These are phyloP conservation scores for Microhierax caerulescens DNA, from an alignment of 2,797 vertebrate genomes.

Conservation along the genomic window DNA sequence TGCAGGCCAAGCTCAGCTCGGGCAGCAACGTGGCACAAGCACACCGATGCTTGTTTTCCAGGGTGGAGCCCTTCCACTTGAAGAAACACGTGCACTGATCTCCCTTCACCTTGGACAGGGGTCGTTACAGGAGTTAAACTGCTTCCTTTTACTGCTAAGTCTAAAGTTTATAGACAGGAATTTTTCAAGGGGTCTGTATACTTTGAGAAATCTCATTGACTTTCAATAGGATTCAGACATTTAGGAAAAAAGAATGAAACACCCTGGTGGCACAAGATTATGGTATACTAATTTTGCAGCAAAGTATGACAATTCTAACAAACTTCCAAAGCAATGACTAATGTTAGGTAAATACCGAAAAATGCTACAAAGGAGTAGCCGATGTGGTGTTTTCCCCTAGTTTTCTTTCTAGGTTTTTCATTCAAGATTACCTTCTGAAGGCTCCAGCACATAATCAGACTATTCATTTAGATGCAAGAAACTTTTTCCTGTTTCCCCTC, in stretches of 20 bases:
- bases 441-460: not conserved
- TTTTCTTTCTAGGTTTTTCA: not conserved
- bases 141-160: not conserved
- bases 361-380: not conserved
- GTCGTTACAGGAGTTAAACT: not conserved
- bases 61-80: not conserved
- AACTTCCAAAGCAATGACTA: not conserved
- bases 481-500: not conserved
- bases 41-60: fast-evolving
- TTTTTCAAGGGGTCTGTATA: not conserved
- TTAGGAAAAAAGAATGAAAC: not conserved
- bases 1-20: fast-evolving
- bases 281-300: not conserved
- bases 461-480: not conserved
- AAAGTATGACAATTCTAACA: not conserved
- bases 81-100: fast-evolving
- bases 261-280: not conserved
- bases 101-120: not conserved
- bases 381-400: not conserved
- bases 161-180: not conserved
- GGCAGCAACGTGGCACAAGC: fast-evolving
- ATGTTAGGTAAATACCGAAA: not conserved
- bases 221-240: not conserved
- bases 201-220: not conserved
- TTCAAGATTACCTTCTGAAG: not conserved